Conservation (phyloP, 1,140 invertebrate genomes). For the Macrobrachium rosenbergii region DNA sequence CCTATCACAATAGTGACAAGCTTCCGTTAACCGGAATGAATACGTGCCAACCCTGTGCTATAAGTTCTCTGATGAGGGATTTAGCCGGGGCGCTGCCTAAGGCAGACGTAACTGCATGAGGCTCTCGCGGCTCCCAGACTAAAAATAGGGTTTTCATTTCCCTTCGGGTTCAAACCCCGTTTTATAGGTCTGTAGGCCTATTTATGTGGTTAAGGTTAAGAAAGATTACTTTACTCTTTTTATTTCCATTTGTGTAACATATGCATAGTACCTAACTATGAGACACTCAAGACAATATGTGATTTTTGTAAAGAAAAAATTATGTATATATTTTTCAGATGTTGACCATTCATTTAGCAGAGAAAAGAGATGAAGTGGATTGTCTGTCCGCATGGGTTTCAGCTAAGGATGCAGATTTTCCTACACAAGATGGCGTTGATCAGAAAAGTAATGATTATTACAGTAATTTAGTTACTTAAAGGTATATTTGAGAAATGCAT, state of each 20-base stretch:
- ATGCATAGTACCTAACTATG: not conserved
- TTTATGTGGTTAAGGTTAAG: not conserved
- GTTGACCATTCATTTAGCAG: slow-evolving; percentile 95
- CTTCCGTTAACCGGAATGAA: too few species aligned
- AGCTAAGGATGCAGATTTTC: slow-evolving; percentile 91
- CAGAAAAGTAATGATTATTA: slow-evolving; percentile 80
- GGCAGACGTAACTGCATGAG: too few species aligned
- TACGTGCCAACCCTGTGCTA: too few species aligned
- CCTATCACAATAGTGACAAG: too few species aligned
- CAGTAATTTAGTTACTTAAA: too few species aligned
- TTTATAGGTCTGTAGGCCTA: not conserved
- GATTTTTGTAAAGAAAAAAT: not conserved
- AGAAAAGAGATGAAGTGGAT: slow-evolving; percentile 95
- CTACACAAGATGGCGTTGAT: slow-evolving; percentile 79
- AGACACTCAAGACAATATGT: not conserved
- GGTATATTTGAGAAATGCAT: too few species aligned
- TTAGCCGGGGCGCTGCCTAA: too few species aligned
- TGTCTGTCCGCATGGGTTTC: slow-evolving; percentile 99
- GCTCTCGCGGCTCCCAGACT: too few species aligned
- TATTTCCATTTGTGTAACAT: not conserved
- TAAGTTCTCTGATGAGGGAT: too few species aligned
- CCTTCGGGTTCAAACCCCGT: too few species aligned
- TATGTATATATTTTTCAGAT: slow-evolving; percentile 72
- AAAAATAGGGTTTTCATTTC: too few species aligned
- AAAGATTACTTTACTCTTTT: not conserved